Conservation (phyloP, 2,113 vertebrate species). For the Poicephalus meyeri region DNA sequence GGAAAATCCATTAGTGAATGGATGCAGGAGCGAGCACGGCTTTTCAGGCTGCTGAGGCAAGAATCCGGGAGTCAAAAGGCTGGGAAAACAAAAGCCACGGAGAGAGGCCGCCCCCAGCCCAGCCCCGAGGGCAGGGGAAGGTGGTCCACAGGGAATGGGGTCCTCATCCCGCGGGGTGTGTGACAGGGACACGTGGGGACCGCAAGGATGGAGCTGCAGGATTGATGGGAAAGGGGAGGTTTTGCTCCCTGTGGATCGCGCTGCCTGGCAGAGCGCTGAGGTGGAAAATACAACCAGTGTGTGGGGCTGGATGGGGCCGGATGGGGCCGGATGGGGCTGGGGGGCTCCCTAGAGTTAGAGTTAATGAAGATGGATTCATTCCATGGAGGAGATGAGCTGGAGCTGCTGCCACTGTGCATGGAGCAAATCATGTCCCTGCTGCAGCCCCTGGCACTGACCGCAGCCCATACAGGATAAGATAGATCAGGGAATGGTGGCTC, state of each 20-base stretch:
- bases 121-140: background rate
- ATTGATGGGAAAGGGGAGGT: background rate
- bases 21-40: conserved; percentile 17
- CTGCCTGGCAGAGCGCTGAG: background rate
- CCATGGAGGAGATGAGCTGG: background rate
- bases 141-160: background rate
- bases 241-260: rapidly evolving
- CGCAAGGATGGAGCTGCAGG: rapidly evolving
- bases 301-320: background rate
- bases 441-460: background rate
- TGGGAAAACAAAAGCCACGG: conserved; percentile 21
- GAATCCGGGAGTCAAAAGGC: conserved; percentile 28
- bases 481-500: background rate
- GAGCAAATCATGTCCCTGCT: background rate
- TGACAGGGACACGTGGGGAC: rapidly evolving
- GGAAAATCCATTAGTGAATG: conserved; percentile 64
- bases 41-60: conserved; percentile 20
- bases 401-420: background rate
- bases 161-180: rapidly evolving
- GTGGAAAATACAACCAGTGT: background rate
- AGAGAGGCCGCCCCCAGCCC: background rate
- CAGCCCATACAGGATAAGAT: background rate
- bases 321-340: background rate
- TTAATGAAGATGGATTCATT: conserved; percentile 35
- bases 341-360: background rate